phyloP scores from a whole-genome alignment of 2,797 vertebrate species.

The Microhierax caerulescens region DNA sequence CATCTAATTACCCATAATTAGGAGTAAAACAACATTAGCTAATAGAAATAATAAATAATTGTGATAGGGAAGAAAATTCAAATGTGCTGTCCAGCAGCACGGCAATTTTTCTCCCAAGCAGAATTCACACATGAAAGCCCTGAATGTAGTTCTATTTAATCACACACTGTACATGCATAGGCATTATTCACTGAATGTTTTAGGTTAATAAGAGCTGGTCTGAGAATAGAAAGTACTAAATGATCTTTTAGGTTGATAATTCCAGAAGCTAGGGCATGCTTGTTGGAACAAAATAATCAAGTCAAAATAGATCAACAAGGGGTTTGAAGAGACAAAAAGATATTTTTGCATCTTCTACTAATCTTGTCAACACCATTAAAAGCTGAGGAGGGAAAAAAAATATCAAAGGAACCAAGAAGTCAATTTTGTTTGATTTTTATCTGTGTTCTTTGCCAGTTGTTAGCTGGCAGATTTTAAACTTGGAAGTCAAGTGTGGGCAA shows the following conservation, averaged over 20 bases:
- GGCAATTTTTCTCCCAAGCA: constrained; percentile 30
- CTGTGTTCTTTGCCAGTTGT: background rate
- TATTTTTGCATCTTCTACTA: background rate
- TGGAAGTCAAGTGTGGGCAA: background rate
- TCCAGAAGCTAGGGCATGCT: background rate
- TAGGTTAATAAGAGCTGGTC: background rate
- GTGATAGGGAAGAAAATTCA: constrained; percentile 46
- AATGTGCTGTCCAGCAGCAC: constrained; percentile 8
- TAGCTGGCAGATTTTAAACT: background rate
- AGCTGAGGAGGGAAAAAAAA: background rate
- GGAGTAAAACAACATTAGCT: constrained; percentile 55
- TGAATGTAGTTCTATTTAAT: background rate
- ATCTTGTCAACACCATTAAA: background rate
- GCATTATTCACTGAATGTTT: background rate
- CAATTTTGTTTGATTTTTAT: constrained; percentile 1
- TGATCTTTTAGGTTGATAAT: constrained; percentile 19
- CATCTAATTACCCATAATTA: constrained; percentile 67
- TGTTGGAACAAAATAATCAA: background rate
- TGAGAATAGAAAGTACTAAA: background rate
- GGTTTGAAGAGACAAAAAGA: background rate
- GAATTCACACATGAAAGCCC: background rate
- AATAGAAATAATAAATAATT: constrained; percentile 65
- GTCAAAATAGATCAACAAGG: background rate
- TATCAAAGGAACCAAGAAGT: background rate
- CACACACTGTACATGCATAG: background rate